Percentiles rank a stretch among this genome's conserved stretches.
phyloP scores from a whole-genome alignment of 2,888 invertebrate genomes.

The Ametastegia equiseti region DNA sequence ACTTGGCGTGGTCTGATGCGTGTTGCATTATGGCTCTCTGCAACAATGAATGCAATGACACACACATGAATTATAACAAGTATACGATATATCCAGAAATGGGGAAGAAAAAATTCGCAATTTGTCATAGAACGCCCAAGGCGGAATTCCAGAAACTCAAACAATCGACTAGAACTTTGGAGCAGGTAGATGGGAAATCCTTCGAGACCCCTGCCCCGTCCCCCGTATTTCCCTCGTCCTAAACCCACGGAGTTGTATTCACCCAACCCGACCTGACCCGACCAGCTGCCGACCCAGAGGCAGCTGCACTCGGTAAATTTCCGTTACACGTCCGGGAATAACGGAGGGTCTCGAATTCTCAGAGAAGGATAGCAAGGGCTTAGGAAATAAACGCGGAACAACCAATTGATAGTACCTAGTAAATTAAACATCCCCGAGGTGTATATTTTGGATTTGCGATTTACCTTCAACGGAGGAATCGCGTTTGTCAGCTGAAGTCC shows the following conservation, averaged over 20 bases:
- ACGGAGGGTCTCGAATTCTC: background rate
- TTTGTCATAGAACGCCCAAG: too few species aligned
- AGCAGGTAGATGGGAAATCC: background rate
- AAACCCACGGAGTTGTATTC: background rate
- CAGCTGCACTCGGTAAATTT: conserved; percentile 31
- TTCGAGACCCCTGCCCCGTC: background rate
- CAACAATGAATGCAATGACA: conserved; percentile 50
- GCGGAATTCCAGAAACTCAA: too few species aligned
- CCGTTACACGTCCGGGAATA: background rate
- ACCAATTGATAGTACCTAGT: background rate
- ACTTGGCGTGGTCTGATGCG: conserved; percentile 59
- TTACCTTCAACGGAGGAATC: conserved; percentile 86
- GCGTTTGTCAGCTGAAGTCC: conserved; percentile 90
- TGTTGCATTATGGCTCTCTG: conserved; percentile 66
- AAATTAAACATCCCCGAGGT: background rate
- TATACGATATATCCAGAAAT: conserved; percentile 1
- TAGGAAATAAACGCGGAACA: background rate
- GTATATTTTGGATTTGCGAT: too few species aligned
- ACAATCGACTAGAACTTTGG: too few species aligned
- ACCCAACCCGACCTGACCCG: too few species aligned
- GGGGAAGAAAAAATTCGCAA: too few species aligned
- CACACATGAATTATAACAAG: background rate
- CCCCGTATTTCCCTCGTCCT: background rate
- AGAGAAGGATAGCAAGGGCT: background rate
- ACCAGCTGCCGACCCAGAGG: background rate